A percentile compares a stretch with the other conserved stretches of the same genome.
These are phyloP conservation scores for Spheniscus mendiculus DNA, from an alignment of 2,113 vertebrate genomes.

Conservation along the genomic window DNA sequence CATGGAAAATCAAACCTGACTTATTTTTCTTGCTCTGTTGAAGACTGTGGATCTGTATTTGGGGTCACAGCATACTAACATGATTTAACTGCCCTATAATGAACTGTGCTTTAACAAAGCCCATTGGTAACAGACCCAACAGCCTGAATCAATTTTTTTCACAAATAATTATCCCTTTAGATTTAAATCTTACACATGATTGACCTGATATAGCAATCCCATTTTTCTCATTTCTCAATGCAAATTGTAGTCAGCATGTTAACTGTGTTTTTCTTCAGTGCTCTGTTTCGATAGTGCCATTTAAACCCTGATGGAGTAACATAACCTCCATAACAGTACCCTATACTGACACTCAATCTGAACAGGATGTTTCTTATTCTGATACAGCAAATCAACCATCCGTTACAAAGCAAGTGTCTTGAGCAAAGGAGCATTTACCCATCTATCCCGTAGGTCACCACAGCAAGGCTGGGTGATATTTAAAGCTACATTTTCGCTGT, in stretches of 20 bases:
- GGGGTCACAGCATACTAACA: background rate
- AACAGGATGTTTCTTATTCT: background rate
- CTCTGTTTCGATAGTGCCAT: background rate
- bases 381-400: background rate
- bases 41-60: background rate
- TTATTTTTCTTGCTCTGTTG: background rate
- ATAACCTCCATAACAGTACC: background rate
- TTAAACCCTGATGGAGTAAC: background rate
- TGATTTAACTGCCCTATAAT: background rate
- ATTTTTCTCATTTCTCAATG: background rate
- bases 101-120: background rate
- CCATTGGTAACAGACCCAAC: background rate
- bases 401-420: background rate
- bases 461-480: background rate
- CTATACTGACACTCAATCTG: background rate
- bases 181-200: background rate
- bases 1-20: background rate
- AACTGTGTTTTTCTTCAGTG: background rate
- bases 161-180: background rate
- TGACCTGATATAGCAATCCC: background rate
- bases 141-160: background rate
- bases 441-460: background rate
- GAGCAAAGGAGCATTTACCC: background rate
- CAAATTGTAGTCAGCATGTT: background rate
- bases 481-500: background rate